These are phyloP conservation scores for Centroberyx gerrardi DNA, from an alignment of 2,797 vertebrate species.

Conservation along the genomic window DNA sequence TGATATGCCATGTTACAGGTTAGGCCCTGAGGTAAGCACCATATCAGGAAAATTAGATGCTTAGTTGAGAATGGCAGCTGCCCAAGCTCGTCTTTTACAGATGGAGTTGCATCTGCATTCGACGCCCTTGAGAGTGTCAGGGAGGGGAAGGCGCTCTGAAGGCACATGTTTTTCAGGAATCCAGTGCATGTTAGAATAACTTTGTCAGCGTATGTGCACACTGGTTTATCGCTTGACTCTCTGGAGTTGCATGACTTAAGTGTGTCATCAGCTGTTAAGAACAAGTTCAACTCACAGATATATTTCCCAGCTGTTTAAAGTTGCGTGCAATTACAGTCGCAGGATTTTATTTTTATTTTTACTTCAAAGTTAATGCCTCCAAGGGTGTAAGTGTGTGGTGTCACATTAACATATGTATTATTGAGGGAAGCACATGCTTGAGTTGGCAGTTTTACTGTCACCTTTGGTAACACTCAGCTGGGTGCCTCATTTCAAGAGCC, in stretches of 20 bases:
- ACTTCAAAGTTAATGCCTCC: conserved; percentile 37
- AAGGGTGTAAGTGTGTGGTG: conserved; percentile 33
- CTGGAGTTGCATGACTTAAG: background rate
- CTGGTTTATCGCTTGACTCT: background rate
- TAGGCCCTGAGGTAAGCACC: conserved; percentile 45
- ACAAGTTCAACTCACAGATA: conserved; percentile 10
- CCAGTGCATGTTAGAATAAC: background rate
- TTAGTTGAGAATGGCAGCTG: conserved; percentile 51
- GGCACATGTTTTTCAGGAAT: conserved; percentile 7
- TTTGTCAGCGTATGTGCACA: conserved; percentile 9
- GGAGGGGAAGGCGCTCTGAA: background rate
- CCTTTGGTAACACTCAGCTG: conserved; percentile 26
- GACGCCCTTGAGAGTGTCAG: conserved; percentile 31
- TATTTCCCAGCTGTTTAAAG: conserved; percentile 41
- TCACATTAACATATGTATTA: conserved; percentile 42
- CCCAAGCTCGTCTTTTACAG: conserved; percentile 45
- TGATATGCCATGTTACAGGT: conserved; percentile 65
- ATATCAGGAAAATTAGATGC: conserved; percentile 58
- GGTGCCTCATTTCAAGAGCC: conserved; percentile 10
- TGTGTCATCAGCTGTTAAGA: conserved; percentile 37
- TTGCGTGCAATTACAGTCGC: conserved; percentile 27
- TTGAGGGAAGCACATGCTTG: conserved; percentile 10
- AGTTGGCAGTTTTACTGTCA: conserved; percentile 38
- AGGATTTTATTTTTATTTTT: conserved; percentile 12
- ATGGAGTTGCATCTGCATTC: conserved; percentile 39